Conservation (phyloP, 53 echinoderm and acorn worm species). For the Echinometra lucunter region DNA sequence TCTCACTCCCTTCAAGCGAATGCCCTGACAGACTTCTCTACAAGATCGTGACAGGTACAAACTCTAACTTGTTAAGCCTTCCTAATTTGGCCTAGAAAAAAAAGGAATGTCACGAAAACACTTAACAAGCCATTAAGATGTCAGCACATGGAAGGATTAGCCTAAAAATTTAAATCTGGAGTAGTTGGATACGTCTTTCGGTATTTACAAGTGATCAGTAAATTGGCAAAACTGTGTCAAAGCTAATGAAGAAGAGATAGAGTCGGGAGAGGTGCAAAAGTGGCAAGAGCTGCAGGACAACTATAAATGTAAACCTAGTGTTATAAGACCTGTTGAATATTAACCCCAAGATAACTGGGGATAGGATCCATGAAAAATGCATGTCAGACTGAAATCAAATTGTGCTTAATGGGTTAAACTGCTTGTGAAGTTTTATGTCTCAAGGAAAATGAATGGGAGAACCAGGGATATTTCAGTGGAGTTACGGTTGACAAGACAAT, state of each 20-base stretch:
- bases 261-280: too few species aligned
- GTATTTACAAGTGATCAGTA: conserved; percentile 21
- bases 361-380: too few species aligned
- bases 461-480: background rate
- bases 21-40: background rate
- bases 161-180: conserved; percentile 21
- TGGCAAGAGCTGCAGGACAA: background rate
- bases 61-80: background rate
- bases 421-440: background rate
- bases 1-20: background rate
- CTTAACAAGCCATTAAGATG: conserved; percentile 49
- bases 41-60: conserved; percentile 19
- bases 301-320: background rate
- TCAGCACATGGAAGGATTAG: conserved; percentile 19
- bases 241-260: background rate
- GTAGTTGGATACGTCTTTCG: background rate
- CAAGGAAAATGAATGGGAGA: background rate
- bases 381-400: too few species aligned
- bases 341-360: too few species aligned
- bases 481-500: background rate
- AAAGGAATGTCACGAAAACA: conserved; percentile 1
- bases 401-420: too few species aligned
- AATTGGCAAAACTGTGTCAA: conserved; percentile 43
- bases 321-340: too few species aligned
- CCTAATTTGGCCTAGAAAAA: conserved; percentile 3